A percentile compares a stretch with the other conserved stretches of the same genome.
Evolutionary conservation across 2,888 invertebrate species (phyloP).

Genomic region (Oasisia sp.): DNA sequence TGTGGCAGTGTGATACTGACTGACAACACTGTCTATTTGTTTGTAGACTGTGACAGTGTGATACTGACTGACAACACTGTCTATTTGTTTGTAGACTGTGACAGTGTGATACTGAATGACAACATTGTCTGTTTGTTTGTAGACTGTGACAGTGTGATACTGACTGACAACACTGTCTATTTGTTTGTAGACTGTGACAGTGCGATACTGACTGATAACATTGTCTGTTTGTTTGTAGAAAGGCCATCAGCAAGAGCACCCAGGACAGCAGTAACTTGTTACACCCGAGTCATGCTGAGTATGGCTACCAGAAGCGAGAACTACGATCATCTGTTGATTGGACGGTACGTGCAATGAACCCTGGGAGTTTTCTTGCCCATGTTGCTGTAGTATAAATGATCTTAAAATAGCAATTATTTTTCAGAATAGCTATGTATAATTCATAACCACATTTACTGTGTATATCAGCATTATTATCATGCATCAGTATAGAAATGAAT

Average conservation of each 20-base stretch:
- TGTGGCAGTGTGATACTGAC: conserved; percentile 50
- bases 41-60: too few species aligned
- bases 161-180: too few species aligned
- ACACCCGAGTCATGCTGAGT: conserved; percentile 61
- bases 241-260: conserved; percentile 61
- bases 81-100: conserved; percentile 47
- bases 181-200: too few species aligned
- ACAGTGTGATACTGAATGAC: conserved; percentile 19
- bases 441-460: background rate
- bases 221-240: conserved; percentile 49
- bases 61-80: conserved; percentile 8
- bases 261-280: conserved; percentile 54
- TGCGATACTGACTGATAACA: background rate
- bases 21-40: conserved; percentile 28
- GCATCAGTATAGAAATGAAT: background rate
- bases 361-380: background rate
- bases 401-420: background rate
- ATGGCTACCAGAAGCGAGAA: conserved; percentile 53
- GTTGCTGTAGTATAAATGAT: background rate
- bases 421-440: too few species aligned
- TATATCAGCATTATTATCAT: background rate
- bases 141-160: conserved; percentile 12
- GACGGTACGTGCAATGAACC: conserved; percentile 51
- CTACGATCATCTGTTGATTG: conserved; percentile 59
- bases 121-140: too few species aligned